These are phyloP conservation scores for Vannuccia rotundouncinata DNA, from an alignment of 2,888 invertebrate species.

Conservation along the genomic window DNA sequence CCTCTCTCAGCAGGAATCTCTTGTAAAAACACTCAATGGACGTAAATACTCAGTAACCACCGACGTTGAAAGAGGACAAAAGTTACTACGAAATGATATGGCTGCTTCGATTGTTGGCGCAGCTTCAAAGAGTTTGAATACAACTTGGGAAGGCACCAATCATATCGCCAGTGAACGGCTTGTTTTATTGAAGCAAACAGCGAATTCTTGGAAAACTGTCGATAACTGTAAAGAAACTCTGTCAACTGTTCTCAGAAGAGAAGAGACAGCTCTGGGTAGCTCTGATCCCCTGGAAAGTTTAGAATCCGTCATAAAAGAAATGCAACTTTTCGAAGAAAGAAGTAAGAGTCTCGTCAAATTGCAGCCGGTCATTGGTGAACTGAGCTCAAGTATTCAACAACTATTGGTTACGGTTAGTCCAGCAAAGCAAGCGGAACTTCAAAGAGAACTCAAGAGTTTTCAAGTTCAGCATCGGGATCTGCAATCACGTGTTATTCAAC, in stretches of 20 bases:
- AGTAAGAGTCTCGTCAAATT: neutral
- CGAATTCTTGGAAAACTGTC: neutral
- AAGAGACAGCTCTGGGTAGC: neutral
- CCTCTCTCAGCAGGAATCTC: conserved; percentile 10
- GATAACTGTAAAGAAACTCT: neutral
- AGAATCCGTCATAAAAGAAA: neutral
- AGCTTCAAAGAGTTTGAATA: neutral
- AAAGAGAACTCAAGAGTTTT: neutral
- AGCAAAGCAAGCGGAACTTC: conserved; percentile 4
- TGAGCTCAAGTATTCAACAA: neutral
- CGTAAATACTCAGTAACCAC: neutral
- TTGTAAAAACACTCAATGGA: conserved; percentile 16
- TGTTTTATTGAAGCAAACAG: neutral
- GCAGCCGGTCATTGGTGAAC: neutral
- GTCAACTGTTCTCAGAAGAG: neutral
- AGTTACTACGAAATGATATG: neutral
- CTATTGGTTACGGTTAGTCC: neutral
- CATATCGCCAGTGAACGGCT: neutral
- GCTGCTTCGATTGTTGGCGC: neutral
- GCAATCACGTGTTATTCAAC: neutral
- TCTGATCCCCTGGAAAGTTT: neutral
- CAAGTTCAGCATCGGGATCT: neutral
- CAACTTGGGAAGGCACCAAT: neutral
- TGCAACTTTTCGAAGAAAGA: neutral
- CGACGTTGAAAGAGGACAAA: neutral